phyloP scores from a whole-genome alignment of 2,113 vertebrate species.

The Oncorhynchus masou region DNA sequence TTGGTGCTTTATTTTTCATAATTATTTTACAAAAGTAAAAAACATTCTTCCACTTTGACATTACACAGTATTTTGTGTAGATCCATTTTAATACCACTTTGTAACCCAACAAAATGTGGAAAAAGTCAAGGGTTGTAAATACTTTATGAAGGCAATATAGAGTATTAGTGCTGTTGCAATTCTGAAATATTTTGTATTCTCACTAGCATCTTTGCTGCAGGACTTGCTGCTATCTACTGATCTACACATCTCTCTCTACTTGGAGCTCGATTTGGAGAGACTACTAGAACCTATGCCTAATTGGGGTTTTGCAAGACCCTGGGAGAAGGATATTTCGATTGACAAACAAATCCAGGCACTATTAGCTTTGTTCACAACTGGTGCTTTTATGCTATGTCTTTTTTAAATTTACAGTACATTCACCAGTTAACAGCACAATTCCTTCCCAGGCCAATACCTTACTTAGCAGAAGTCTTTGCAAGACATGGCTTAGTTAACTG shows the following conservation, averaged over 20 bases:
- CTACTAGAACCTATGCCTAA: slow-evolving; percentile 31
- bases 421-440: slow-evolving; percentile 43
- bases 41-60: too few relatives aligned
- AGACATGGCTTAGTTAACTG: slow-evolving; percentile 3
- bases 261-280: slow-evolving; percentile 20
- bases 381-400: neutral
- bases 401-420: slow-evolving; percentile 24
- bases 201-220: slow-evolving; percentile 34
- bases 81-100: too few relatives aligned
- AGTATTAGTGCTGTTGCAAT: slow-evolving; percentile 30
- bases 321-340: slow-evolving; percentile 45
- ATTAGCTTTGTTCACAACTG: slow-evolving; percentile 20
- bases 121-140: too few relatives aligned
- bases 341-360: slow-evolving; percentile 31
- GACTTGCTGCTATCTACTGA: slow-evolving; percentile 44
- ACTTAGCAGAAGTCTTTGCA: neutral
- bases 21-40: too few relatives aligned
- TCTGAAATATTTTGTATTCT: slow-evolving; percentile 49
- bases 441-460: slow-evolving; percentile 4
- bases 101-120: too few relatives aligned
- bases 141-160: neutral
- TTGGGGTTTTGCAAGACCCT: slow-evolving; percentile 37
- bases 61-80: too few relatives aligned
- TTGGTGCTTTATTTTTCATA: too few relatives aligned
- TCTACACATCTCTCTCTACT: slow-evolving; percentile 13